These are phyloP conservation scores for Psix sp. DNA, from an alignment of 1,140 invertebrate species.

Conservation along the genomic window DNA sequence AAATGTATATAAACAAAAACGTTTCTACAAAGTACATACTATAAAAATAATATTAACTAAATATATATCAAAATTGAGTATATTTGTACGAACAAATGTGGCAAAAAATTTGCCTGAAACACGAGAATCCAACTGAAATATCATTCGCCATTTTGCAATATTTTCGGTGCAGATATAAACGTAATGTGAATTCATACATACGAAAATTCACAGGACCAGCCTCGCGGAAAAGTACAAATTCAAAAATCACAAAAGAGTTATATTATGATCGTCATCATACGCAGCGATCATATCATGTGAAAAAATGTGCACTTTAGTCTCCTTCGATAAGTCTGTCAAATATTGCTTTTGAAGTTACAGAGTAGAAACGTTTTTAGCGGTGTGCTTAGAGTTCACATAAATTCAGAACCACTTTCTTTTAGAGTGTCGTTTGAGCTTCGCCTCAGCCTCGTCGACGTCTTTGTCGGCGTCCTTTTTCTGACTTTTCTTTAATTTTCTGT, in stretches of 20 bases:
- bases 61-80: too few relatives aligned
- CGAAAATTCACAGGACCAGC: conserved; percentile 38
- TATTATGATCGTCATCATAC: neutral
- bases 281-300: neutral
- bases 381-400: conserved; percentile 37
- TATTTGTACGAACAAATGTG: too few relatives aligned
- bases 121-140: neutral
- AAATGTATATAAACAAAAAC: neutral
- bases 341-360: conserved; percentile 42
- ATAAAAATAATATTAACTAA: neutral
- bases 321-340: conserved; percentile 29
- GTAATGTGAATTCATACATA: conserved; percentile 3
- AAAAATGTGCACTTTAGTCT: conserved; percentile 22
- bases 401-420: conserved; percentile 75
- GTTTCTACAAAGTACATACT: neutral
- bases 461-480: conserved; percentile 75
- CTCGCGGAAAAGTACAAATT: conserved; percentile 31
- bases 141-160: neutral
- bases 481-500: conserved; percentile 69
- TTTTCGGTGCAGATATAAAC: too few relatives aligned
- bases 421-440: conserved; percentile 70
- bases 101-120: too few relatives aligned
- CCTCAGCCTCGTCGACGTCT: conserved; percentile 73
- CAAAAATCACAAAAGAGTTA: conserved; percentile 26
- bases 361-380: conserved; percentile 51